Evolutionary conservation across 1,140 invertebrate genomes (phyloP).

Genomic region (Calliphora vicina): DNA sequence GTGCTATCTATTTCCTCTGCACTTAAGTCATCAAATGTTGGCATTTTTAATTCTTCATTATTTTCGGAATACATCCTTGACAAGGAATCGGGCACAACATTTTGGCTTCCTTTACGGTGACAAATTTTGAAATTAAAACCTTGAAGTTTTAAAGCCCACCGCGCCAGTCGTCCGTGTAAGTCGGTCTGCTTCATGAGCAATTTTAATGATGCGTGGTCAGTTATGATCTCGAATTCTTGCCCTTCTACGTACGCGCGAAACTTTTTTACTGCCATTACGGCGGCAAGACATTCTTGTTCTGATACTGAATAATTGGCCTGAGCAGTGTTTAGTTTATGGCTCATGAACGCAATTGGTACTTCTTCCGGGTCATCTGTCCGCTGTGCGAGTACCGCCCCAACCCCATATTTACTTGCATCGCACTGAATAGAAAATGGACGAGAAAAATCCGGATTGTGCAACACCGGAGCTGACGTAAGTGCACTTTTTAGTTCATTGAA

Average conservation of each 20-base stretch:
- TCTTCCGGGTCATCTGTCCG: not conserved
- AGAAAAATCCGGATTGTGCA: not conserved
- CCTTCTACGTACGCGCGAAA: not conserved
- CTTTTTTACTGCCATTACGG: not conserved
- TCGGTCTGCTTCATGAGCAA: no score
- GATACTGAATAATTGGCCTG: not conserved
- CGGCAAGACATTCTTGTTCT: constrained; percentile 7
- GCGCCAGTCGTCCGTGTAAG: no score
- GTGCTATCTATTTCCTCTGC: no score
- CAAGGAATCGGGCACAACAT: no score
- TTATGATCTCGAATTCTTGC: no score
- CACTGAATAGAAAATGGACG: not conserved
- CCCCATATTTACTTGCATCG: not conserved
- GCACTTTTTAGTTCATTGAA: not conserved
- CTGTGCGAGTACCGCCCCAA: not conserved
- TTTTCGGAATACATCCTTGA: no score
- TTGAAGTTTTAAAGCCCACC: no score
- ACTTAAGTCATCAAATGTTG: no score
- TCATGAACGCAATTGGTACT: not conserved
- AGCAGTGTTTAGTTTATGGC: not conserved
- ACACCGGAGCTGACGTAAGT: not conserved
- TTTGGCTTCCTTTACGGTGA: no score
- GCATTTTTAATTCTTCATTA: no score
- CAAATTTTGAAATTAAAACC: no score
- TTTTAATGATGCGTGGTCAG: no score